A percentile compares a stretch with the other conserved stretches of the same genome.
These are phyloP conservation scores for Syritta pipiens DNA, from an alignment of 2,888 invertebrate genomes.

Conservation along the genomic window DNA sequence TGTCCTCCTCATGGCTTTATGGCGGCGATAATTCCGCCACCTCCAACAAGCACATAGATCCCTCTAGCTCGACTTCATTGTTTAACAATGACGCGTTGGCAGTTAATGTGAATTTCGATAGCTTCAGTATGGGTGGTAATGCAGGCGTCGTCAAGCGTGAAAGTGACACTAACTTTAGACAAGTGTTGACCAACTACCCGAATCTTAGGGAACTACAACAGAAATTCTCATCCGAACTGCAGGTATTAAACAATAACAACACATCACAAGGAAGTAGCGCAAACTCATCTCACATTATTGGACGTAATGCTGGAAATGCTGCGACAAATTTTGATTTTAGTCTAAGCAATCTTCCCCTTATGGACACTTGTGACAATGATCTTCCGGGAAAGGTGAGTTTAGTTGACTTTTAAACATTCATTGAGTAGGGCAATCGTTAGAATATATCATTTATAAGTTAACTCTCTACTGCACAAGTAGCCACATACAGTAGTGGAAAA, in stretches of 20 bases:
- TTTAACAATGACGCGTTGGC: slow-evolving; percentile 51
- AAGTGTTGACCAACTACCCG: slow-evolving; percentile 65
- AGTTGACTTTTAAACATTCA: not conserved
- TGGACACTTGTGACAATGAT: slow-evolving; percentile 57
- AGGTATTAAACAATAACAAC: slow-evolving; percentile 63
- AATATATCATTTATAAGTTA: too few species aligned
- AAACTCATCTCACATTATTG: slow-evolving; percentile 34
- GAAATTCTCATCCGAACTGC: slow-evolving; percentile 69
- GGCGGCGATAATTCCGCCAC: slow-evolving; percentile 64
- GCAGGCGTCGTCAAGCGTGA: slow-evolving; percentile 44
- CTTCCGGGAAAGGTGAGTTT: slow-evolving; percentile 69
- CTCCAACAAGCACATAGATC: slow-evolving; percentile 49
- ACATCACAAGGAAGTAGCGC: slow-evolving; percentile 52
- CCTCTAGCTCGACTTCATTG: slow-evolving; percentile 37
- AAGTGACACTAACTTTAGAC: slow-evolving; percentile 42
- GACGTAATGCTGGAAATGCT: slow-evolving; percentile 33
- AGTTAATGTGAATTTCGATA: slow-evolving; percentile 49
- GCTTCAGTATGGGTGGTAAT: slow-evolving; percentile 30
- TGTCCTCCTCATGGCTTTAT: slow-evolving; percentile 55
- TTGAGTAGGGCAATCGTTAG: not conserved
- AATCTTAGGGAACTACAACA: slow-evolving; percentile 70
- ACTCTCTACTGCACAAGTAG: too few species aligned
- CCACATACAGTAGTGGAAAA: too few species aligned
- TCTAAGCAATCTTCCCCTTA: slow-evolving; percentile 64
- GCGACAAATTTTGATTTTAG: slow-evolving; percentile 65